These are phyloP conservation scores for Phyllopteryx taeniolatus DNA, from an alignment of 2,113 vertebrate genomes.

Conservation along the genomic window DNA sequence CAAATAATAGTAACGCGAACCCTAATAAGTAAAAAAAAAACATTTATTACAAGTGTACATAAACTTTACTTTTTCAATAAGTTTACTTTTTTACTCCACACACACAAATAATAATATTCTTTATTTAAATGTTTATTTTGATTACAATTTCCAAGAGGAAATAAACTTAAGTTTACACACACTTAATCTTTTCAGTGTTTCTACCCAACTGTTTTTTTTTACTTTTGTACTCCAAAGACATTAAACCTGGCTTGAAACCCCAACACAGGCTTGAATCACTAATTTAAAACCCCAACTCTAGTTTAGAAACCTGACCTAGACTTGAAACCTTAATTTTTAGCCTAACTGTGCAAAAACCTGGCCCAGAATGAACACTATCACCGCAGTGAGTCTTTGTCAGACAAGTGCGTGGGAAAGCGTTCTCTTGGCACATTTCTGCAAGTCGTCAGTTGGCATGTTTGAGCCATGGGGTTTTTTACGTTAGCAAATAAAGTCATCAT, in stretches of 20 bases:
- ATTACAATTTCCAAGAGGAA: no score
- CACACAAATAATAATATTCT: no score
- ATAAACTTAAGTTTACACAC: no score
- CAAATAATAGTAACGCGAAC: no score
- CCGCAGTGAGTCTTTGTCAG: constrained; percentile 1
- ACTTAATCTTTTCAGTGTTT: no score
- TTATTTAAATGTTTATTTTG: no score
- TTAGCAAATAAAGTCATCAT: constrained; percentile 51
- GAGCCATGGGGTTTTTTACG: neutral
- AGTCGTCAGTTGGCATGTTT: neutral
- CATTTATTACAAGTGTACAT: no score
- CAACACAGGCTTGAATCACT: neutral
- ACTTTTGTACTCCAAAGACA: neutral
- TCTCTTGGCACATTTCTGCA: neutral
- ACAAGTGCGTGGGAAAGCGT: constrained; percentile 21
- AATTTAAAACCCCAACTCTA: neutral
- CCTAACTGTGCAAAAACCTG: no score
- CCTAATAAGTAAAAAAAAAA: no score
- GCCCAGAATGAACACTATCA: neutral
- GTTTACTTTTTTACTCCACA: no score
- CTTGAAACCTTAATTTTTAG: neutral
- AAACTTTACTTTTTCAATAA: no score
- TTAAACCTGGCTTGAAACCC: neutral
- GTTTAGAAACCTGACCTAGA: no score
- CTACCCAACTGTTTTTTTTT: neutral